phyloP scores from a whole-genome alignment of 2,797 vertebrate genomes.

The Iguana delicatissima region DNA sequence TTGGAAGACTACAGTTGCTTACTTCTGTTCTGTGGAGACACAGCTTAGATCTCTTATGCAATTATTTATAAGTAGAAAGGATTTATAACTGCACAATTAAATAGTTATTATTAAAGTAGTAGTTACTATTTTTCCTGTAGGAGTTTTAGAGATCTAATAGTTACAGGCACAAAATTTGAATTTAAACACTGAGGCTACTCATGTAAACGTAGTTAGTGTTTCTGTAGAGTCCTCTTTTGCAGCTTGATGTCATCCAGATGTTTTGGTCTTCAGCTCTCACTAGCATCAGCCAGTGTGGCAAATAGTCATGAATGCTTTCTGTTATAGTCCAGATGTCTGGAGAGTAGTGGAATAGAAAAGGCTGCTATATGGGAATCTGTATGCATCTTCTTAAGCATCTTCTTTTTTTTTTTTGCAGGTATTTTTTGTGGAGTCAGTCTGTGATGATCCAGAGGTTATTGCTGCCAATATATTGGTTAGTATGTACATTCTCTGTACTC shows the following conservation, averaged over 20 bases:
- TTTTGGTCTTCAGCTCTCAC: background rate
- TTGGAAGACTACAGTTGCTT: no score
- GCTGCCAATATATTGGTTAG: constrained; percentile 97
- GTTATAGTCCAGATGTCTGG: background rate
- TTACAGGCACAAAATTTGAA: background rate
- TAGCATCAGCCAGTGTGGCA: background rate
- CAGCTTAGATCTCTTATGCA: background rate
- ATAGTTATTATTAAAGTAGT: background rate
- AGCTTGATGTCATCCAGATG: background rate
- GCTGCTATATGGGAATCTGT: background rate
- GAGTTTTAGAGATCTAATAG: background rate
- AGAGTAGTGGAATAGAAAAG: background rate
- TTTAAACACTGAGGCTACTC: background rate
- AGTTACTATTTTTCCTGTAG: background rate
- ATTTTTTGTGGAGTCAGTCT: constrained; percentile 98
- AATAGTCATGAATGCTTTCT: background rate
- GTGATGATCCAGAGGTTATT: constrained; percentile 97
- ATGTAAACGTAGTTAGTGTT: background rate
- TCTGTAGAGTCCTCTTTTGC: background rate
- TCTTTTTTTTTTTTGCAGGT: constrained; percentile 81
- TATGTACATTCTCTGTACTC: constrained; percentile 20
- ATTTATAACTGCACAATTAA: background rate
- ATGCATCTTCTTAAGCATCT: background rate
- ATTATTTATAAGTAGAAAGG: background rate
- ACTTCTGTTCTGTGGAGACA: background rate